phyloP scores from a whole-genome alignment of 2,113 vertebrate species.

The Osmerus mordax region DNA sequence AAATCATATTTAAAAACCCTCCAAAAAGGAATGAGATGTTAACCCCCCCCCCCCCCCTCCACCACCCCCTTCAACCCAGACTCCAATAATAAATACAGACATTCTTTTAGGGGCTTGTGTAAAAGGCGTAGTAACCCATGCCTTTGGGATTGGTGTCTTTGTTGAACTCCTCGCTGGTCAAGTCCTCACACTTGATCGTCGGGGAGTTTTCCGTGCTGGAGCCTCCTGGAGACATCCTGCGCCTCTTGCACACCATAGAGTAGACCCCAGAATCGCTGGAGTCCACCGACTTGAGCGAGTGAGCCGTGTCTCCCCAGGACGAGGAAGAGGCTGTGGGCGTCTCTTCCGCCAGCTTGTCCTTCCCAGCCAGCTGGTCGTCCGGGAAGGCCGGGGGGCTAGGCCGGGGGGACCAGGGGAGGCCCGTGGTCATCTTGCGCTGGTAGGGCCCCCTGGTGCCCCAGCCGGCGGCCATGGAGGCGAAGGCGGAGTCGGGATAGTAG shows the following conservation, averaged over 20 bases:
- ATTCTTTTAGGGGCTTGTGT: conserved; percentile 85
- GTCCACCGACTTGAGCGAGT: conserved; percentile 93
- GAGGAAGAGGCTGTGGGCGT: conserved; percentile 61
- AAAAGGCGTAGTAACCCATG: conserved; percentile 97
- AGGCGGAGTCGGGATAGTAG: conserved; percentile 93
- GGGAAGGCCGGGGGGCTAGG: conserved; percentile 88
- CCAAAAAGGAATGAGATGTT: conserved; percentile 44
- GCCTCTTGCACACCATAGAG: conserved; percentile 90
- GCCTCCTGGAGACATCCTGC: conserved; percentile 88
- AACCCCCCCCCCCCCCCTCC: not conserved
- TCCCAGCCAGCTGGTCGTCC: conserved; percentile 85
- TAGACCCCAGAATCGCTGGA: conserved; percentile 90
- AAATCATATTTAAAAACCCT: conserved; percentile 39
- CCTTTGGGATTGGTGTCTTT: conserved; percentile 91
- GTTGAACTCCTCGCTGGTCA: conserved; percentile 89
- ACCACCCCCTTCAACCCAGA: no score
- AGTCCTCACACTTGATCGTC: conserved; percentile 95
- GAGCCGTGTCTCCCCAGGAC: conserved; percentile 90
- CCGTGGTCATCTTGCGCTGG: conserved; percentile 89
- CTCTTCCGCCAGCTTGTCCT: conserved; percentile 95
- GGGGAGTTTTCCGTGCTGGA: conserved; percentile 97
- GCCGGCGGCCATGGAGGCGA: conserved; percentile 91
- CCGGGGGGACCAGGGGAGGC: conserved; percentile 91
- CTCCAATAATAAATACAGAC: conserved; percentile 57
- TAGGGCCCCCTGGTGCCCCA: conserved; percentile 88